These are phyloP conservation scores for Drosophila imparisetae DNA, from an alignment of 2,888 invertebrate genomes.

Conservation along the genomic window DNA sequence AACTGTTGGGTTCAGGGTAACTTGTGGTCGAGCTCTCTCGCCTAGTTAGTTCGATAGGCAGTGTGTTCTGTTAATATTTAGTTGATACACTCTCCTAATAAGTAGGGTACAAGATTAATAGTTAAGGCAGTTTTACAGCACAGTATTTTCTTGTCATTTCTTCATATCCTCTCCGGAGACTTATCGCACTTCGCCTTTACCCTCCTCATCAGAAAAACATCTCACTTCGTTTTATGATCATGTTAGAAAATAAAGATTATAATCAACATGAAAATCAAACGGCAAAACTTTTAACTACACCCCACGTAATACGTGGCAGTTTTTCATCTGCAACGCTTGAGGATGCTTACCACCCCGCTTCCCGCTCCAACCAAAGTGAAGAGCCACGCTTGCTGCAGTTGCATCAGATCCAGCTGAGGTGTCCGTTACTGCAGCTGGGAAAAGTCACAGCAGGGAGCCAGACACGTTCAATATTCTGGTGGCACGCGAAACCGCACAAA, in stretches of 20 bases:
- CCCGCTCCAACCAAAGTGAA: conserved; percentile 38
- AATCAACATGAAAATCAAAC: conserved; percentile 76
- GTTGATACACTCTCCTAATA: background rate
- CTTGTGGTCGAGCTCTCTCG: background rate
- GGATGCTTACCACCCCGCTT: background rate
- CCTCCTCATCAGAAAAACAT: background rate
- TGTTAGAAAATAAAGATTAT: conserved; percentile 57
- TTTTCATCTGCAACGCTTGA: conserved; percentile 56
- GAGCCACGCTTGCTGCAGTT: conserved; percentile 23
- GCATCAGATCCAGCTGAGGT: conserved; percentile 1
- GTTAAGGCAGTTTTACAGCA: background rate
- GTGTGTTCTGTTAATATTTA: background rate
- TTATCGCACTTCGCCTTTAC: background rate
- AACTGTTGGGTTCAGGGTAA: background rate
- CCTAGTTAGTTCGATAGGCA: background rate
- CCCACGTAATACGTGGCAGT: conserved; percentile 60
- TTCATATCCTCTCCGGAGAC: background rate
- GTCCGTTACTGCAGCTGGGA: conserved; percentile 37
- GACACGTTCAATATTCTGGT: conserved; percentile 70
- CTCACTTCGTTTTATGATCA: conserved; percentile 26
- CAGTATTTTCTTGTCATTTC: background rate
- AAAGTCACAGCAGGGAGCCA: conserved; percentile 42
- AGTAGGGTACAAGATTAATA: background rate
- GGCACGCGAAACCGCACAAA: conserved; percentile 77
- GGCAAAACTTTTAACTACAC: conserved; percentile 54